These are phyloP conservation scores for Coregonus clupeaformis DNA, from an alignment of 2,113 vertebrate species.

Conservation along the genomic window DNA sequence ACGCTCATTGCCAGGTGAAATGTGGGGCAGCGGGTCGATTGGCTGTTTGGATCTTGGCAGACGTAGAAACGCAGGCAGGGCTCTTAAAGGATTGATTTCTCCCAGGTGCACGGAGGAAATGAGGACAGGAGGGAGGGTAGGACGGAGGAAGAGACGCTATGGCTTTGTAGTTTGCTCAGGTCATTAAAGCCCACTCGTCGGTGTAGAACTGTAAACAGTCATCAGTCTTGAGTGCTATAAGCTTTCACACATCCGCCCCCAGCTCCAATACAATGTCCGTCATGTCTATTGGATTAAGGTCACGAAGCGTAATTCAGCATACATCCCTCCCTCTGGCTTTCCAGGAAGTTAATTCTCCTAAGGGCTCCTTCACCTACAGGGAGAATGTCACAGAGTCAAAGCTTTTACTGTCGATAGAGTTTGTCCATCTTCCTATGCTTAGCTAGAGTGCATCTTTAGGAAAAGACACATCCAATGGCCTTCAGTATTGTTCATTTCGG, in stretches of 20 bases:
- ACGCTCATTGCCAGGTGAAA: constrained; percentile 25
- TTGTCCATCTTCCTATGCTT: background rate
- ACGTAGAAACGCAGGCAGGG: background rate
- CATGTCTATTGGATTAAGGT: background rate
- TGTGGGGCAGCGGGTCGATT: constrained; percentile 42
- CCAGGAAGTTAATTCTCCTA: background rate
- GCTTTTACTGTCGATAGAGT: background rate
- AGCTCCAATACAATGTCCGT: constrained; percentile 6
- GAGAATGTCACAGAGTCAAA: constrained; percentile 1
- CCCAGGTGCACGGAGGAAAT: constrained; percentile 29
- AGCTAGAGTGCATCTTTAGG: too few relatives aligned
- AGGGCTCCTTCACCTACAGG: constrained; percentile 4
- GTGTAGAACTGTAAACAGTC: background rate
- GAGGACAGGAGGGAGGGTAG: background rate
- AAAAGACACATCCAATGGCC: too few relatives aligned
- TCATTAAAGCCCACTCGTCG: constrained; percentile 37
- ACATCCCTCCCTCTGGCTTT: background rate
- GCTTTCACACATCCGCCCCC: background rate
- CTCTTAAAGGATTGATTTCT: constrained; percentile 50
- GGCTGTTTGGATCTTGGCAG: constrained; percentile 23
- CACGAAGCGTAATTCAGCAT: too few relatives aligned
- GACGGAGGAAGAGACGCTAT: background rate
- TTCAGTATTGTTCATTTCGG: too few relatives aligned
- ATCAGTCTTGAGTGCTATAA: background rate
- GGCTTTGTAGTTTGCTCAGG: constrained; percentile 14